Base-by-base conservation (phyloP, 1,140 invertebrate species). In the Bursaphelenchus mucronatus region DNA sequence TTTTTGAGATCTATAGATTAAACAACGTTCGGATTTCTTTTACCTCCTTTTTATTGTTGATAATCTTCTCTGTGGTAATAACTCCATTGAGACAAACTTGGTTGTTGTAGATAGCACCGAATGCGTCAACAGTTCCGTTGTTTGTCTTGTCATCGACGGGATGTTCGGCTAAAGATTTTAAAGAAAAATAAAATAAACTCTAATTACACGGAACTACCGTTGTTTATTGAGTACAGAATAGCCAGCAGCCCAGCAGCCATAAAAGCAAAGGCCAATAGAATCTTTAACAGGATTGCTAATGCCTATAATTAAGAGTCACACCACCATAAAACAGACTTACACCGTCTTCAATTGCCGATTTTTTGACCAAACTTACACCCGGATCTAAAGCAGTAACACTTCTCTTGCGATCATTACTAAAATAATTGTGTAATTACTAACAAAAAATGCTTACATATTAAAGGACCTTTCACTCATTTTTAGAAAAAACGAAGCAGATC, bases 151-250 rank as follows among this genome's bases (percentile, higher is more conserved):
- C 15, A 11, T 59, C 15, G 40, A 44, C 6, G 8, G 41, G 19
- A 3, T 30, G 1, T 59, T 59, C 41, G 57, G 57, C 57, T 59
- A 50, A 45, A 30, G 1, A n/a, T n/a, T 19, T 11, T 1, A 13
- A 17, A 17, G 11, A 44, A 39, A 39, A n/a, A 39, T 44, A 39
- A 17, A 11, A 59, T 6, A 6, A 44, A 55, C 53, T n/a, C 1
- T 5, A 7, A 59, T n/a, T 59, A 11, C n/a, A 2, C 2, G 4
- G 39, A 21, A 2, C 15, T 46, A 59, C 57, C 41, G n/a, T 13
- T 44, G 40, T 50, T 59, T 30, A 59, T 59, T 39, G 57, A 59
- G 40, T 59, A 59, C 11, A 46, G n/a, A n/a, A 59, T 44, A n/a
- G 57, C 57, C 17, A 59, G 11, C 15, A 59, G 13, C 52, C 57